Evolutionary conservation across 2,888 invertebrate species (phyloP).

Genomic region (Teleogryllus oceanicus): DNA sequence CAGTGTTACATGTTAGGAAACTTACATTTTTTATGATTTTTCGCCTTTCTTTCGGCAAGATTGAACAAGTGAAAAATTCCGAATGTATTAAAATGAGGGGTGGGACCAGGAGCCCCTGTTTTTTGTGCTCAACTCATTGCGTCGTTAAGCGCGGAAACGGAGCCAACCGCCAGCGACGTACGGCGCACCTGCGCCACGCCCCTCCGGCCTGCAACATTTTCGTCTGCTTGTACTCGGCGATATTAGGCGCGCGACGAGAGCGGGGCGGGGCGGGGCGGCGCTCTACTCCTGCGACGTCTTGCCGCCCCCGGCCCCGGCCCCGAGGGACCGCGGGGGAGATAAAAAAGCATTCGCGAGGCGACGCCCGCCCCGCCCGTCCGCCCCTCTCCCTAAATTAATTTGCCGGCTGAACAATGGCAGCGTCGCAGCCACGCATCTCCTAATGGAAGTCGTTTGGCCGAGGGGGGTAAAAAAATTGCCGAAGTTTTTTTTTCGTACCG

Average conservation of each 20-base stretch:
- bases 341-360: conserved; percentile 28
- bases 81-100: no score
- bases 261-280: not conserved
- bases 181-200: not conserved
- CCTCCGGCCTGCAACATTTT: not conserved
- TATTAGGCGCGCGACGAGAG: not conserved
- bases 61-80: no score
- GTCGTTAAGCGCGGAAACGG: no score
- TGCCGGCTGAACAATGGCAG: conserved; percentile 54
- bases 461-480: conserved; percentile 46
- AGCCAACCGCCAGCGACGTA: no score
- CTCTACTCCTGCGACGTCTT: not conserved
- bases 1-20: no score
- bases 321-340: conserved; percentile 32
- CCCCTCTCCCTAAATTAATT: conserved; percentile 50
- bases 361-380: not conserved
- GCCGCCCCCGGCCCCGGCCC: not conserved
- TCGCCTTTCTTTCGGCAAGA: no score
- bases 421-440: conserved; percentile 42
- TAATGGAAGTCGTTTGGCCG: conserved; percentile 51
- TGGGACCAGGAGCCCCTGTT: no score
- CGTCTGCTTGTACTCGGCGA: conserved; percentile 21
- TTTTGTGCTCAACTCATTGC: no score
- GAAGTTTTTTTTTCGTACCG: conserved; percentile 40
- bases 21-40: no score